Percentiles rank a stretch among this genome's conserved stretches.
Conservation (phyloP, 2,888 invertebrate genomes). For the Eupithecia pulchellata region DNA sequence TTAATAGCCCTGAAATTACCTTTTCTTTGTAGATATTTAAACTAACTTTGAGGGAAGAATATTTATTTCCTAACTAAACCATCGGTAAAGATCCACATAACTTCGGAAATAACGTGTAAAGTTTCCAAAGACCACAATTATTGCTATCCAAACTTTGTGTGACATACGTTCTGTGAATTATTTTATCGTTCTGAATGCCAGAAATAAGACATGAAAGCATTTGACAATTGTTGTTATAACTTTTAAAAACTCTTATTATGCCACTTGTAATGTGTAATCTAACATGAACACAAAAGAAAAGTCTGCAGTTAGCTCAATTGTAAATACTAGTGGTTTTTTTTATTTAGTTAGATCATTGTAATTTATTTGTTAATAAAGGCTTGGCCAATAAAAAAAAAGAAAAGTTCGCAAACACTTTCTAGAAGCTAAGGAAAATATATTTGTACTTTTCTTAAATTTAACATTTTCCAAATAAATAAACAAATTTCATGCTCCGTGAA, state of each 20-base stretch:
- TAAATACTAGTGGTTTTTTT: too few relatives aligned
- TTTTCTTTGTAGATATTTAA: neutral
- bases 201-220: neutral
- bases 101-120: conserved; percentile 16
- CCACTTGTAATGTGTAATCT: neutral
- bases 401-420: too few relatives aligned
- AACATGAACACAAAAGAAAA: too few relatives aligned
- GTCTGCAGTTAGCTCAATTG: too few relatives aligned
- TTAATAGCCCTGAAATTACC: neutral
- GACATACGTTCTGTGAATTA: conserved; percentile 4
- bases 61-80: conserved; percentile 9
- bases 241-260: neutral
- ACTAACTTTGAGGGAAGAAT: conserved; percentile 2
- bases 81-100: conserved; percentile 6
- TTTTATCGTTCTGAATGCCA: neutral
- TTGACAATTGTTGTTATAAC: neutral
- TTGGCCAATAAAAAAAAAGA: too few relatives aligned
- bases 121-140: conserved; percentile 17
- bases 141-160: conserved; percentile 14
- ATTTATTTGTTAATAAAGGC: too few relatives aligned
- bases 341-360: too few relatives aligned
- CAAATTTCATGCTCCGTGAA: neutral
- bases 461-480: neutral
- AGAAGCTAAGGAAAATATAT: too few relatives aligned
- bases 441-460: too few relatives aligned